These are phyloP conservation scores for Bubo blakistoni DNA, from an alignment of 2,113 vertebrate species.

Conservation along the genomic window DNA sequence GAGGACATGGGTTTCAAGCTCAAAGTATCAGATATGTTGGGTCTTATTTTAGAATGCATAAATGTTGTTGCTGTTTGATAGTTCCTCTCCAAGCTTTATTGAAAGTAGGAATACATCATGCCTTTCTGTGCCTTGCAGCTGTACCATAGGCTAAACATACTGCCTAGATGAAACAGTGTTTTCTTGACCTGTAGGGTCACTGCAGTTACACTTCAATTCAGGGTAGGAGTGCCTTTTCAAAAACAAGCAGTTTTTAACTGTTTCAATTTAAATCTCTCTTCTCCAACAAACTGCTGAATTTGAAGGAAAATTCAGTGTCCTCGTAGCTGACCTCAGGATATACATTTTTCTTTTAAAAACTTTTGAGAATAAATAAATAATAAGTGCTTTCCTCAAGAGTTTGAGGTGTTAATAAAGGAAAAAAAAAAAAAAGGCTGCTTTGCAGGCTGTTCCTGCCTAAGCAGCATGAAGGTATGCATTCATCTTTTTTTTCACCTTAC, in stretches of 20 bases:
- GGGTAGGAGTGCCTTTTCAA: neutral
- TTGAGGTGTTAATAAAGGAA: neutral
- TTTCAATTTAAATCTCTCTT: neutral
- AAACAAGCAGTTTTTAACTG: neutral
- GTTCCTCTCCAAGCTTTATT: neutral
- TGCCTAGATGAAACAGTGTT: neutral
- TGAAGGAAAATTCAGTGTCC: neutral
- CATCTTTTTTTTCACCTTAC: neutral
- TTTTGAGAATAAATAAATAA: neutral
- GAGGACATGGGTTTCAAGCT: neutral
- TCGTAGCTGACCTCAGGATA: neutral
- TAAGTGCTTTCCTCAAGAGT: neutral
- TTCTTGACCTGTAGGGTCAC: neutral
- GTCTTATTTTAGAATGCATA: neutral
- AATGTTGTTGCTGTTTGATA: neutral
- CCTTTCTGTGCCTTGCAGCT: neutral
- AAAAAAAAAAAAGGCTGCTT: neutral
- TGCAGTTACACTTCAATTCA: neutral
- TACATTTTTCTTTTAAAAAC: neutral
- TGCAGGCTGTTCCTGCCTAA: neutral
- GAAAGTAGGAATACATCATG: neutral
- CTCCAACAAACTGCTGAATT: neutral
- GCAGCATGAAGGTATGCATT: neutral
- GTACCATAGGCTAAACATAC: accelerated
- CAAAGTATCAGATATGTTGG: neutral